Base-by-base conservation (phyloP, 1,140 invertebrate species). In the Drosophila grimshawi region DNA sequence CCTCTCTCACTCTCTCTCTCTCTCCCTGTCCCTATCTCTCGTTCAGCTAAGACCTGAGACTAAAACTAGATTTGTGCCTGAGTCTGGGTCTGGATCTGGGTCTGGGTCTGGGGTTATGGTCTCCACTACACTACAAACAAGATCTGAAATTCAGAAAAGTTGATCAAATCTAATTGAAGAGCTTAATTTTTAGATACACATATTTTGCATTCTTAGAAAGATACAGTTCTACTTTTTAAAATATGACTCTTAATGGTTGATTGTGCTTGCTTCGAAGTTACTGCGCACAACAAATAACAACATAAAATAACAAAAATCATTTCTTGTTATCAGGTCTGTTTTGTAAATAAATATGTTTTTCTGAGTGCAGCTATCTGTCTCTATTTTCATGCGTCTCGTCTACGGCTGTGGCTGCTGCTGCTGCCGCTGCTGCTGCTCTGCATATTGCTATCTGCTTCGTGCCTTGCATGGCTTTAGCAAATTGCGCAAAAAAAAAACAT, bases 391-490 rank as follows among this genome's bases (percentile, higher is more conserved):
- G 39, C 67, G 70, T 37, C 43, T 46, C 30, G 51, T 19, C 19
- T 19, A 19, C 19, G 19, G 19, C 19, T 19, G 19, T 19, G 19
- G 19, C 19, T 19, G 19, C 19, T 19, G 19, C 19, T 19, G 19
- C 19, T 19, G 19, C 19, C 1, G 19, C 19, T 52, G 39, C 46
- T 59, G 46, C 51, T 45, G 39, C 41, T 78, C 56, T 82, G 85
- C 85, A 86, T 86, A 81, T 61, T 3, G 10, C 10, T 32, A 11
- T 80, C 62, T 83, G 65, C 66, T 83, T 81, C 78, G 81, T 86
- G 81, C 78, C 79, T 86, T 71, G 81, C 82, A 78, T 76, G 85
- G 80, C 83, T 89, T 78, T 88, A 78, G 85, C 85, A 88, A 88
- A 88, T 88, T 88, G 83, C 85, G 83, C 80, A 89, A 88, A 89